These are phyloP conservation scores for Onychomys arenicola DNA, from an alignment of 2,797 vertebrate species.

Conservation along the genomic window DNA sequence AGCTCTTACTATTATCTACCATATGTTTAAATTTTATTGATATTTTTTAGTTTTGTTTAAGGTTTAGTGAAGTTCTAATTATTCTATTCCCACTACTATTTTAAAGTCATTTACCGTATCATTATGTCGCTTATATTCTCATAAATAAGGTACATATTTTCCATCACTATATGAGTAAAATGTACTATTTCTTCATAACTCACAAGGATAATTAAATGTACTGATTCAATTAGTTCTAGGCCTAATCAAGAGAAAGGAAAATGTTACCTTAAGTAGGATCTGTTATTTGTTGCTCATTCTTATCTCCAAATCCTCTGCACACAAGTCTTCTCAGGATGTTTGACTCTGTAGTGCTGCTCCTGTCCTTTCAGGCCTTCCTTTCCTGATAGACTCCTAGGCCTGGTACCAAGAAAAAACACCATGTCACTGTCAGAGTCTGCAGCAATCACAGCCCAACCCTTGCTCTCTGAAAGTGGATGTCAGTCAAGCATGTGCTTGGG, in stretches of 20 bases:
- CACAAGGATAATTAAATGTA: not conserved
- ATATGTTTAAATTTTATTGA: not conserved
- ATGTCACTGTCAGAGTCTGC: not conserved
- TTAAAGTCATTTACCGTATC: not conserved
- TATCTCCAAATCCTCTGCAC: not conserved
- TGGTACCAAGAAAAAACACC: not conserved
- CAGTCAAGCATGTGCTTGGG: not conserved
- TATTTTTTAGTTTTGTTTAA: not conserved
- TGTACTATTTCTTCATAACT: not conserved
- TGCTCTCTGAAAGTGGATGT: not conserved
- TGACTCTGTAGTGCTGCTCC: not conserved
- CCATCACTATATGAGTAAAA: not conserved
- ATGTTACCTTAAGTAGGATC: not conserved
- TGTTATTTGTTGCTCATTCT: not conserved
- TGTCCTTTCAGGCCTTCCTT: not conserved
- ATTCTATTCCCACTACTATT: not conserved
- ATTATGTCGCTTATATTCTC: not conserved
- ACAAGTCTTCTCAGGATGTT: not conserved
- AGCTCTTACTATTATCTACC: not conserved
- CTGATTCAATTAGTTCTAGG: not conserved
- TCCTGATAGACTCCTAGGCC: not conserved
- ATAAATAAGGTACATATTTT: not conserved
- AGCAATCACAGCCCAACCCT: not conserved
- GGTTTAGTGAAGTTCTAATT: not conserved
- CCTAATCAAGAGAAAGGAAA: not conserved